Conservation (phyloP, 1,140 invertebrate species). For the Drosophila littoralis region DNA sequence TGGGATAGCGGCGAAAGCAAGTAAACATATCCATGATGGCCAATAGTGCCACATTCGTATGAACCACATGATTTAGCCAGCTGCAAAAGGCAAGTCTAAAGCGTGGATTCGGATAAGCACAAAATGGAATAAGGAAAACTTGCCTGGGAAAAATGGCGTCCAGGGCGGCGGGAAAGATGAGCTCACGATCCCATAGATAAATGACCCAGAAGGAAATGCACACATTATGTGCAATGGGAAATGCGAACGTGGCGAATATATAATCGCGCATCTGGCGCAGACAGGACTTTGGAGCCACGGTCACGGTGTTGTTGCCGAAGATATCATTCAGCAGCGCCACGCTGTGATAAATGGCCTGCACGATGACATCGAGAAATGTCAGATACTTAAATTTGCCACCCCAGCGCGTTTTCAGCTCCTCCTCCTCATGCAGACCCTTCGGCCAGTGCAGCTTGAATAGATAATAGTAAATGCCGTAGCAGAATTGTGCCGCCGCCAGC, state of each 20-base stretch:
- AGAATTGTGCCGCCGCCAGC: conserved; percentile 66
- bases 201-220: conserved; percentile 73
- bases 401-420: conserved; percentile 65
- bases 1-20: conserved; percentile 71
- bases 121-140: background rate
- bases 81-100: conserved; percentile 37
- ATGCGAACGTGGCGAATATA: conserved; percentile 71
- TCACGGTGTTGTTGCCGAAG: conserved; percentile 54
- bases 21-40: conserved; percentile 76
- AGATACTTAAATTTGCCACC: conserved; percentile 81
- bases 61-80: conserved; percentile 79
- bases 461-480: conserved; percentile 72
- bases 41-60: conserved; percentile 73
- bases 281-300: conserved; percentile 40
- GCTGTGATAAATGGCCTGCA: conserved; percentile 71
- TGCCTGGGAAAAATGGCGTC: conserved; percentile 72
- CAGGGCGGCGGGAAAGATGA: conserved; percentile 71
- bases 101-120: no score
- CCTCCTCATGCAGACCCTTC: conserved; percentile 49
- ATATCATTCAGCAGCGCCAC: conserved; percentile 70
- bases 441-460: conserved; percentile 67
- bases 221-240: conserved; percentile 74
- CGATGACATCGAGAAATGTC: conserved; percentile 70
- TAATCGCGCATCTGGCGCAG: conserved; percentile 60
- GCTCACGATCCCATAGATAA: conserved; percentile 72